Evolutionary conservation across 2,888 invertebrate genomes (phyloP).

Genomic region (Strigamia maritima): DNA sequence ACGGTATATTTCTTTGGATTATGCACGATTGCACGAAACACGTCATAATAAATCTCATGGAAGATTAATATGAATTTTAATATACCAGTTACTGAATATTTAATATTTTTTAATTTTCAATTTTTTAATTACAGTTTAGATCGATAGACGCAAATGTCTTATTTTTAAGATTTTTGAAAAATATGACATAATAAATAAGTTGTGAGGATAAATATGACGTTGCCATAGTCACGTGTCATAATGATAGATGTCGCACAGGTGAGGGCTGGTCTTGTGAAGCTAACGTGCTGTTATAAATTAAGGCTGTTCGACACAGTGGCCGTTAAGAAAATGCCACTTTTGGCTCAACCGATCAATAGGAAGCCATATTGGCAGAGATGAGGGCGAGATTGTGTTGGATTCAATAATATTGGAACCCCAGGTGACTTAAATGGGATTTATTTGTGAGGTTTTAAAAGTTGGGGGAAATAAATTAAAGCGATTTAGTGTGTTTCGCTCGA

Average conservation of each 20-base stretch:
- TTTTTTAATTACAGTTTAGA: too few species aligned
- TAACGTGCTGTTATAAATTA: neutral
- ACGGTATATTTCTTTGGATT: too few species aligned
- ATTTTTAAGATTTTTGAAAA: too few species aligned
- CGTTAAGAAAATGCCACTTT: neutral
- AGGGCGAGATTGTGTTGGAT: neutral
- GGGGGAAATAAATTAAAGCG: neutral
- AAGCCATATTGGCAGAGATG: neutral
- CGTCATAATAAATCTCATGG: too few species aligned
- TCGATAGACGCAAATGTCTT: too few species aligned
- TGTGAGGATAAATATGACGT: neutral
- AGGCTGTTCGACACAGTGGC: neutral
- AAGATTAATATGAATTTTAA: too few species aligned
- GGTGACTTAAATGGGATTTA: neutral
- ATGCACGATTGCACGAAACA: too few species aligned
- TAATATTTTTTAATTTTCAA: too few species aligned
- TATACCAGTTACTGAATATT: too few species aligned
- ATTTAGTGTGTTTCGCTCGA: neutral
- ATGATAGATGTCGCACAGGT: neutral
- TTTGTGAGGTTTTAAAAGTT: neutral
- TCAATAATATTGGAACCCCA: neutral
- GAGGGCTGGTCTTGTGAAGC: neutral
- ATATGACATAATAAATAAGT: too few species aligned
- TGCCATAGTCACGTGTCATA: neutral
- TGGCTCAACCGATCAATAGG: neutral